Evolutionary conservation across 2,888 invertebrate genomes (phyloP), one percentile per base, ranked within the genome.

Genomic region (Xiphydria camelus): DNA sequence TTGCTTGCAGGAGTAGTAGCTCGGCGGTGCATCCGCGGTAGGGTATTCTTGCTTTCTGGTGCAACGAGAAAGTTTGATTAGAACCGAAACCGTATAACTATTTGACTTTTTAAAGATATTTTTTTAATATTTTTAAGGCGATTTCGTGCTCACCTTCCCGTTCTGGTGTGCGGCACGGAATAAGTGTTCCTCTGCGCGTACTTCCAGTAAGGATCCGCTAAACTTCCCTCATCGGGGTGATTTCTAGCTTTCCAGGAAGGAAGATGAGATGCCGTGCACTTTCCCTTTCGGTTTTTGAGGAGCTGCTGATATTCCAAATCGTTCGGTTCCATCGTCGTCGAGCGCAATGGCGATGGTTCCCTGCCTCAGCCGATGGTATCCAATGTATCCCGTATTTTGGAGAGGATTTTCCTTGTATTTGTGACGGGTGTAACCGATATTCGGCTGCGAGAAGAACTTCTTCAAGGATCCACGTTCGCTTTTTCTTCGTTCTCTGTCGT

Each of bases 71-170:
- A n/a, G n/a, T n/a, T n/a, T n/a, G n/a, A n/a, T n/a, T n/a, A n/a
- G n/a, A n/a, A n/a, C n/a, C n/a, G n/a, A n/a, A n/a, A n/a, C n/a
- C n/a, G n/a, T n/a, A n/a, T n/a, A n/a, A n/a, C n/a, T n/a, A n/a
- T n/a, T n/a, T n/a, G n/a, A n/a, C n/a, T n/a, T n/a, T n/a, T n/a
- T n/a, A n/a, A n/a, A 34, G n/a, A 19, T 4, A 5, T 3, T 9
- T 34, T 4, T 6, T n/a, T 34, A 5, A 4, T 18, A 3, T 19
- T 19, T 34, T 19, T 9, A 7, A 34, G 12, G 4, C 3, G 4
- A 38, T n/a, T n/a, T n/a, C n/a, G 26, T 12, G 53, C 51, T 43
- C 39, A 63, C 63, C 61, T 62, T 35, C 42, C 49, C 10, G 25
- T 44, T 29, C 49, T 55, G 21, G 26, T 33, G 14, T 48, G 25